A percentile compares a stretch with the other conserved stretches of the same genome.
Evolutionary conservation across 2,113 vertebrate species (phyloP).

Genomic region (Gambusia affinis): DNA sequence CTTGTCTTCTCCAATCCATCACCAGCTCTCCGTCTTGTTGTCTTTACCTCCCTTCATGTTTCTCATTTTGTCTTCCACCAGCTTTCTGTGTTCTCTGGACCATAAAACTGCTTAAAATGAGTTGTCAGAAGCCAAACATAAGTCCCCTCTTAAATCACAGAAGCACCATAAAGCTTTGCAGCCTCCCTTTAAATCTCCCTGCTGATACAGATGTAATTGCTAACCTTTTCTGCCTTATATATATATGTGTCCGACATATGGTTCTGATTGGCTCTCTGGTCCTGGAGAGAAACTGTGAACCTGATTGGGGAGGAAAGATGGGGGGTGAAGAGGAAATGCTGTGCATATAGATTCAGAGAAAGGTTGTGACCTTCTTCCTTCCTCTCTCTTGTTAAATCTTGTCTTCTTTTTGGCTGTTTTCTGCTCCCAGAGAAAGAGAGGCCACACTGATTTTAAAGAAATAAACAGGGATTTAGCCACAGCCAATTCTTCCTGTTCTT

Average conservation of each 20-base stretch:
- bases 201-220: constrained; percentile 30
- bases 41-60: background rate
- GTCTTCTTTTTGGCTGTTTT: background rate
- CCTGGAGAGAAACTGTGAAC: constrained; percentile 17
- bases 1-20: background rate
- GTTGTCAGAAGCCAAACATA: constrained; percentile 32
- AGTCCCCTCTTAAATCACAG: constrained; percentile 30
- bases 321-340: constrained; percentile 38
- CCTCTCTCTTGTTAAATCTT: constrained; percentile 24
- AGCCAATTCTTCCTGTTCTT: background rate
- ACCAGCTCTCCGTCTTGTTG: background rate
- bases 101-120: constrained; percentile 47
- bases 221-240: constrained; percentile 34
- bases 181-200: constrained; percentile 46
- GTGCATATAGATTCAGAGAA: constrained; percentile 36
- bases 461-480: background rate
- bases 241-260: constrained; percentile 30
- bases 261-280: constrained; percentile 46
- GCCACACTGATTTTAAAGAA: background rate
- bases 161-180: constrained; percentile 23
- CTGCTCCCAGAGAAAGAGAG: background rate
- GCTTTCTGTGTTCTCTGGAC: constrained; percentile 34
- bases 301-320: constrained; percentile 18
- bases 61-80: constrained; percentile 14
- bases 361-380: constrained; percentile 26